Conservation (phyloP, 53 echinoderm and acorn worm species). For the Echinometra lucunter region DNA sequence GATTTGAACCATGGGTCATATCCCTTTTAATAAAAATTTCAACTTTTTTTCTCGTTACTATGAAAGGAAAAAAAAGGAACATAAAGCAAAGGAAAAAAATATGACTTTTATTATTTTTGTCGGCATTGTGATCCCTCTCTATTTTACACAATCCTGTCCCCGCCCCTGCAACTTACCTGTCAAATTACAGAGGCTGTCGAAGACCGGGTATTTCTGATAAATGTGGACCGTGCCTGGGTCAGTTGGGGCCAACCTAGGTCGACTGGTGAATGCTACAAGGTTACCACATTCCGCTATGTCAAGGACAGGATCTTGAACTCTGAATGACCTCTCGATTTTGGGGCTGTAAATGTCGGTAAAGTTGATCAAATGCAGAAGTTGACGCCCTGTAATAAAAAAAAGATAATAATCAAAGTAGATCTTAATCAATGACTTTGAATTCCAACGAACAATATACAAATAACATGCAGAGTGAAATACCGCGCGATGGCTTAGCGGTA, state of each 20-base stretch:
- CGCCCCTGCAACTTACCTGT: conserved; percentile 38
- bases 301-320: conserved; percentile 3
- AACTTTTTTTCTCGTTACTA: no score
- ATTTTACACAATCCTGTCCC: no score
- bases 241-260: neutral
- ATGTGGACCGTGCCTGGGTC: conserved; percentile 57
- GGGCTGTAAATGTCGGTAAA: conserved; percentile 31
- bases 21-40: no score
- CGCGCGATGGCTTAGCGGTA: no score
- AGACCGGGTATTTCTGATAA: conserved; percentile 55
- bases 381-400: neutral
- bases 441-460: no score
- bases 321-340: conserved; percentile 51
- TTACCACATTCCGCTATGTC: conserved; percentile 68
- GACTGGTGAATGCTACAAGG: conserved; percentile 58
- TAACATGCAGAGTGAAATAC: no score
- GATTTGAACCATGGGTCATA: no score
- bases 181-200: conserved; percentile 49
- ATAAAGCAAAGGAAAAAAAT: no score
- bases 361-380: conserved; percentile 54
- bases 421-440: neutral
- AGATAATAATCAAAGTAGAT: neutral
- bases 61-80: no score
- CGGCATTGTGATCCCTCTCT: no score
- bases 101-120: no score